Evolutionary conservation across 2,888 invertebrate species (phyloP), one percentile per base, ranked within the genome.

Genomic region (Augochlorella aurata): DNA sequence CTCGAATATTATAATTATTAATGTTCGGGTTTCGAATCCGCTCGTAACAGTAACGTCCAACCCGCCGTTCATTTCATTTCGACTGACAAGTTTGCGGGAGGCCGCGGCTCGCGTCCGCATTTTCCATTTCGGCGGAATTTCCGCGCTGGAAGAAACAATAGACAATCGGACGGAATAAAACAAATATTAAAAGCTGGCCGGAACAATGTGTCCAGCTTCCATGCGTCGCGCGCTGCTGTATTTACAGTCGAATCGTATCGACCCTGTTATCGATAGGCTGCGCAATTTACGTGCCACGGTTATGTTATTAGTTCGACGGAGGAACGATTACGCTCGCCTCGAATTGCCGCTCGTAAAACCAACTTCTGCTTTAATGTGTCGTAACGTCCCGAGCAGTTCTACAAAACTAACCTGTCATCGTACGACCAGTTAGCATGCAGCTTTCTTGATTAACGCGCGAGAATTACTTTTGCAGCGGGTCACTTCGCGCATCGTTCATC

Each of bases 331-430:
- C 83, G 78, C 47, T 69, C 72, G 79, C 45, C 45, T 80, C 78
- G 80, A 85, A 88, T 86, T 80, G 85, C 79, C 74, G 68, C 76
- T 80, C 84, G 85, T 90, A 89, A 89, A 90, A 85, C 83, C 79
- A 90, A 87, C 86, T 88, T 90, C 87, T 85, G 85, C 87, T 87
- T 89, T 90, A 90, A 90, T 90, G 86, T 83, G 87, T 84, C 88
- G 85, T 88, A 85, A 88, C 84, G 74, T 87, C 85, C 69, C 85
- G 29, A 75, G 24, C 77, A 82, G 79, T 87, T 85, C 80, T 87
- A 73, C 74, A 38, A 75, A 69, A 63, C 74, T 69, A 50, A 70
- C 73, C 74, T 74, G 82, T 77, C 80, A 68, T 82, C 80, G 83
- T 82, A 83, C 82, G 75, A 63, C 50, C 44, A 78, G 68, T 75